Base-by-base conservation (phyloP, 2,888 invertebrate genomes). In the Cyclophora punctaria region DNA sequence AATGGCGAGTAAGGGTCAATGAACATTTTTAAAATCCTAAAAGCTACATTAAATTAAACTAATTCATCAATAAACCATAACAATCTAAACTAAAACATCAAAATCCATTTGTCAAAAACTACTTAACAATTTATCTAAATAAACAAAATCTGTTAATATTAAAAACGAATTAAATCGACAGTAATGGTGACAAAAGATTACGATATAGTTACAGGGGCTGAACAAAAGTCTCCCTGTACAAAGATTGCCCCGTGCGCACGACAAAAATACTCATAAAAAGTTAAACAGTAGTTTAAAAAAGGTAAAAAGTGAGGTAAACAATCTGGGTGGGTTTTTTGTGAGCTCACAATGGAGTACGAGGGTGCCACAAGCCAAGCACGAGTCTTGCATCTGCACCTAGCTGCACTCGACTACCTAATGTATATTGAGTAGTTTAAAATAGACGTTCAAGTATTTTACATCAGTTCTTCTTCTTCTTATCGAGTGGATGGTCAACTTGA, bases 261-360 rank as follows among this genome's bases (percentile, higher is more conserved):
- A 80, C 81, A 73, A 78, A 84, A 83, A 83, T 82, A 80, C 73
- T 62, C 68, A 74, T 71, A 84, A 83, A 85, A 84, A 80, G 69
- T 67, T 69, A 71, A 80, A 81, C 78, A 79, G 77, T 73, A 80
- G 78, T 80, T 81, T 73, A 68, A 83, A 83, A 86, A 88, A 86
- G 74, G 75, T 84, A 85, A 85, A 87, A 87, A 83, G 80, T 83
- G 86, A 82, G 81, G 86, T 87, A 87, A 87, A 88, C 84, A 87
- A 85, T 82, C 80, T 76, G 83, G 73, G 71, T 66, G 74, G 64
- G 73, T 79, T 84, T 87, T 86, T 85, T 84, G 69, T 75, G 63
- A 61, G 59, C 59, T 65, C 69, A 78, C 78, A 76, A 77, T 77
- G 66, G 70, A 69, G 73, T 71, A 73, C 67, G 20, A 63, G 84